These are phyloP conservation scores for Chironomus striatipennis DNA, from an alignment of 1,140 invertebrate genomes.

Conservation along the genomic window DNA sequence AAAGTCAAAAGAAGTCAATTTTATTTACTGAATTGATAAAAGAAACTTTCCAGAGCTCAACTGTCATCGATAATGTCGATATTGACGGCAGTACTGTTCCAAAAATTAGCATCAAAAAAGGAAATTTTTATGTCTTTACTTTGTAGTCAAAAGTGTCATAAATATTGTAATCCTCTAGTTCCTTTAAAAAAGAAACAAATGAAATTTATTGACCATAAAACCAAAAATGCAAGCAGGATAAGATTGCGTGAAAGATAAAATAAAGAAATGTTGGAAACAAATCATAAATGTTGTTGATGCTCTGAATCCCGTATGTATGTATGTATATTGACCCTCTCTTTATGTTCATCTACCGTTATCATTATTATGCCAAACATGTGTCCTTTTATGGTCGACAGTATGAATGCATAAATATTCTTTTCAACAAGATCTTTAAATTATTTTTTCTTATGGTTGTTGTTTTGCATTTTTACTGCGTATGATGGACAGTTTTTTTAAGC, in stretches of 20 bases:
- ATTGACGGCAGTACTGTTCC: neutral
- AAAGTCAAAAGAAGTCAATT: neutral
- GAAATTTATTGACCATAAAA: constrained; percentile 14
- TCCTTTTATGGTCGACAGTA: constrained; percentile 6
- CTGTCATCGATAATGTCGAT: neutral
- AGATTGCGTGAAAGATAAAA: constrained; percentile 12
- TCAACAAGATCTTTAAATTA: neutral
- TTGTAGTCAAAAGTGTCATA: constrained; percentile 8
- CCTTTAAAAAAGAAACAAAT: neutral
- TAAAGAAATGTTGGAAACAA: neutral
- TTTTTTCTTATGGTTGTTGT: no score
- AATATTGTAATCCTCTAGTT: neutral
- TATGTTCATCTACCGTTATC: neutral
- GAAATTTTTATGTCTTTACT: neutral
- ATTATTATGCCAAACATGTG: constrained; percentile 13
- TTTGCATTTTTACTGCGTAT: no score
- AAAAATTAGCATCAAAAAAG: neutral
- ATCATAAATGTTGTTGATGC: neutral
- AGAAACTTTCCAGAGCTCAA: neutral
- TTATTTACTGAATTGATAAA: constrained; percentile 10
- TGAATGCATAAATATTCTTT: constrained; percentile 8
- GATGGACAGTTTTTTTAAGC: no score
- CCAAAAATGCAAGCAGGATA: constrained; percentile 4
- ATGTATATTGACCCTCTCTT: neutral
- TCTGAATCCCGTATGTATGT: neutral